Conservation (phyloP, 2,113 vertebrate genomes). For the Osmerus mordax region DNA sequence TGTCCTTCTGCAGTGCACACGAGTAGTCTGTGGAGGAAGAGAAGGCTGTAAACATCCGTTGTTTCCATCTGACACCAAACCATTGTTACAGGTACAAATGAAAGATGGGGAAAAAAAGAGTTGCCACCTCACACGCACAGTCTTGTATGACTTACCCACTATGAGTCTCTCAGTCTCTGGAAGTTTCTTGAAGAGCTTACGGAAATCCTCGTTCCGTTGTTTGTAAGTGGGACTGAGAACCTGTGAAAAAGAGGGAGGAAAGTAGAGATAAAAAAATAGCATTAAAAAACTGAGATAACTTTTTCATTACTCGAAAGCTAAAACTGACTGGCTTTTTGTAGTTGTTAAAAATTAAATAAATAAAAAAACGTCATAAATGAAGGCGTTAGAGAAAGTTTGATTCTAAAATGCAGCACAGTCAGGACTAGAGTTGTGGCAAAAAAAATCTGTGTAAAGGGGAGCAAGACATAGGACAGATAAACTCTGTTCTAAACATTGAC, state of each 20-base stretch:
- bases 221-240: slow-evolving; percentile 91
- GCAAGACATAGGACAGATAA: neutral
- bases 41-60: neutral
- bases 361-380: neutral
- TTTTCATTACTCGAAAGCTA: neutral
- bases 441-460: neutral
- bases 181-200: slow-evolving; percentile 87
- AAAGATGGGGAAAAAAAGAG: too few relatives aligned
- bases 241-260: slow-evolving; percentile 49
- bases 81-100: too few relatives aligned
- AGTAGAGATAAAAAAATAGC: neutral
- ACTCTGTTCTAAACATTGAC: neutral
- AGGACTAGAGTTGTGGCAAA: neutral
- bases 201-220: slow-evolving; percentile 88
- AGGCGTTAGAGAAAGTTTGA: neutral
- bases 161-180: slow-evolving; percentile 86
- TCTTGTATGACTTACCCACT: slow-evolving; percentile 75
- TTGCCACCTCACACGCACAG: neutral
- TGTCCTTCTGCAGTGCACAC: slow-evolving; percentile 87
- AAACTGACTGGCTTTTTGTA: neutral
- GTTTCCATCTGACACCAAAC: too few relatives aligned
- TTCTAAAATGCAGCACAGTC: neutral
- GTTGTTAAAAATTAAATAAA: too few relatives aligned
- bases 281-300: too few relatives aligned
- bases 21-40: slow-evolving; percentile 79